Percentiles rank a stretch among this genome's conserved stretches.
These are phyloP conservation scores for Graphium colonna DNA, from an alignment of 2,888 invertebrate genomes.

Conservation along the genomic window DNA sequence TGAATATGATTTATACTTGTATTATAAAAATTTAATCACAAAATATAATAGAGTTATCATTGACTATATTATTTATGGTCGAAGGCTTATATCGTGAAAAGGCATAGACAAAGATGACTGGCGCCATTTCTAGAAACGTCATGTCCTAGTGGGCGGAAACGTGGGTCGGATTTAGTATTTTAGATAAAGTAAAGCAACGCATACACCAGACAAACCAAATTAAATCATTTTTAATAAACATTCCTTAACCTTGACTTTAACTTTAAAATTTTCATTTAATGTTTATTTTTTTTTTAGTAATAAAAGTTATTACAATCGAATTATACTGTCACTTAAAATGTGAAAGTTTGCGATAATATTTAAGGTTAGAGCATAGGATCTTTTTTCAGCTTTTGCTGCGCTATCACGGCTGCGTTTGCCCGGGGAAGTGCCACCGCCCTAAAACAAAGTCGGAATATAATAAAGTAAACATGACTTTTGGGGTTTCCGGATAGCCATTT, in stretches of 20 bases:
- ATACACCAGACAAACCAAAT: constrained; percentile 4
- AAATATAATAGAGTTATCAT: not conserved
- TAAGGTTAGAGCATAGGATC: too few relatives aligned
- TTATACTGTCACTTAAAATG: not conserved
- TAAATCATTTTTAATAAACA: not conserved
- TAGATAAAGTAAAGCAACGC: constrained; percentile 6
- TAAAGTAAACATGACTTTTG: too few relatives aligned
- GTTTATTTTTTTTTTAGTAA: not conserved
- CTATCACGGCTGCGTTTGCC: too few relatives aligned
- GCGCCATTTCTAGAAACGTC: constrained; percentile 8
- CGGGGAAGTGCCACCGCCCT: too few relatives aligned
- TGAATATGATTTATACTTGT: too few relatives aligned
- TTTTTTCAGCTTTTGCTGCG: too few relatives aligned
- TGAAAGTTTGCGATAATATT: not conserved
- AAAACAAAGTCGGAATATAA: too few relatives aligned
- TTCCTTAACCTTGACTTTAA: not conserved
- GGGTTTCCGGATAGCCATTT: too few relatives aligned
- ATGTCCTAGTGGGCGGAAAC: constrained; percentile 6
- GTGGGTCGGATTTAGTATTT: constrained; percentile 14
- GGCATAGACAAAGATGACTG: constrained; percentile 6
- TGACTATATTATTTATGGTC: not conserved
- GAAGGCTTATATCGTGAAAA: constrained; percentile 3
- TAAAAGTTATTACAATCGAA: not conserved
- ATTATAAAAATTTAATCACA: too few relatives aligned
- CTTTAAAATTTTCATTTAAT: too few relatives aligned